Percentiles rank a stretch among this genome's conserved stretches.
These are phyloP conservation scores for Lineus longissimus DNA, from an alignment of 1,140 invertebrate species.

Conservation along the genomic window DNA sequence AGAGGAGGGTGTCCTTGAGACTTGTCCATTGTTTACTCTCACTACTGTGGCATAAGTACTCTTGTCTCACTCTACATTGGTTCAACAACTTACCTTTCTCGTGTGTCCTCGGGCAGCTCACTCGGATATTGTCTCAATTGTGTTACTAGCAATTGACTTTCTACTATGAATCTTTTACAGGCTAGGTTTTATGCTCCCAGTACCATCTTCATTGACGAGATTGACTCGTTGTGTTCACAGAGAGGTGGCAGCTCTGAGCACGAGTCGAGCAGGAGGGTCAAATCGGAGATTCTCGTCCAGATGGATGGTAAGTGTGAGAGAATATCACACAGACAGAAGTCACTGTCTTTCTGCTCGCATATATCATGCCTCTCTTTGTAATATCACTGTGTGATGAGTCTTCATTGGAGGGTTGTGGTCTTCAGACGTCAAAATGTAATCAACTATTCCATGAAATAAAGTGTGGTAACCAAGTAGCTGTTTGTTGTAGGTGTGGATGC, in stretches of 20 bases:
- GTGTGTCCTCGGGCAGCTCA: too few relatives aligned
- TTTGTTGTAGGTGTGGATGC: conserved; percentile 34
- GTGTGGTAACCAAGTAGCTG: too few relatives aligned
- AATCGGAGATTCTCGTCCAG: conserved; percentile 96
- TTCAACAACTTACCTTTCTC: too few relatives aligned
- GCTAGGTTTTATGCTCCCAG: conserved; percentile 97
- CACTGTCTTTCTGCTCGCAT: neutral
- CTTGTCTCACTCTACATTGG: too few relatives aligned
- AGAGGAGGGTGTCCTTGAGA: too few relatives aligned
- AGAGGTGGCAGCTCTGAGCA: conserved; percentile 96
- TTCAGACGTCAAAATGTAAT: too few relatives aligned
- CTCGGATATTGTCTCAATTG: too few relatives aligned
- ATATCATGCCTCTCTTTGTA: neutral
- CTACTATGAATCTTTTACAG: conserved; percentile 57
- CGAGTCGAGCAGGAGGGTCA: conserved; percentile 94
- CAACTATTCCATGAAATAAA: too few relatives aligned
- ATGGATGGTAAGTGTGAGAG: conserved; percentile 78
- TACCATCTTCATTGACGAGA: conserved; percentile 99
- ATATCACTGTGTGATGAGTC: neutral
- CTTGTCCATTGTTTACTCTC: too few relatives aligned
- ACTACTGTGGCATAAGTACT: too few relatives aligned
- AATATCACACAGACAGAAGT: neutral
- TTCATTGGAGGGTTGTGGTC: too few relatives aligned
- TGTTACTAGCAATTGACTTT: too few relatives aligned
- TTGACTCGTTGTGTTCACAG: conserved; percentile 94